Evolutionary conservation across 2,797 vertebrate genomes (phyloP).

Genomic region (Molossus molossus): DNA sequence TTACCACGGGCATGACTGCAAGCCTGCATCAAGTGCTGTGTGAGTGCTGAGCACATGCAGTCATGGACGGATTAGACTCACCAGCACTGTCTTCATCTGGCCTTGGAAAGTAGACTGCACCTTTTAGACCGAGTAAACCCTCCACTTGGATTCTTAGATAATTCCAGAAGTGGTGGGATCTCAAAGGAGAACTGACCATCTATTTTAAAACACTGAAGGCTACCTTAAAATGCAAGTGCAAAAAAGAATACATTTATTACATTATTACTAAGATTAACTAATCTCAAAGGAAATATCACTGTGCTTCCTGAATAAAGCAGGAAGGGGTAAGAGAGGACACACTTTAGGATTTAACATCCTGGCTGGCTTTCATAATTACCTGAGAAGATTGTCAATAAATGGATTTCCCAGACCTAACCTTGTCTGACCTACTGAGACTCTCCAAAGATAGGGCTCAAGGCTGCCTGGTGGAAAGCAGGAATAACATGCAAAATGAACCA

Average conservation of each 20-base stretch:
- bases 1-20: not conserved
- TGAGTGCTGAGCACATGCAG: accelerated
- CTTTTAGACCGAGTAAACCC: not conserved
- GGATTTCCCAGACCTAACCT: not conserved
- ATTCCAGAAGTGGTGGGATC: not conserved
- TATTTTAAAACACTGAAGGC: not conserved
- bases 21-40: not conserved
- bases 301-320: not conserved
- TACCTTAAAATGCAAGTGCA: slow-evolving; percentile 33
- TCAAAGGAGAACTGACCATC: not conserved
- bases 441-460: not conserved
- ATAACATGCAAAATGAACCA: not conserved
- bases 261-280: slow-evolving; percentile 11
- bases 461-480: not conserved
- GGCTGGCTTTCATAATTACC: not conserved
- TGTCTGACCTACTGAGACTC: not conserved
- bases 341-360: not conserved
- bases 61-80: not conserved
- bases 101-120: not conserved
- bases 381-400: not conserved
- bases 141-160: not conserved
- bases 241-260: slow-evolving; percentile 1
- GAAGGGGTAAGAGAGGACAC: not conserved
- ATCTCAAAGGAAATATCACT: slow-evolving; percentile 1
- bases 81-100: not conserved